Evolutionary conservation across 2,113 vertebrate genomes (phyloP).

Genomic region (Colius striatus): DNA sequence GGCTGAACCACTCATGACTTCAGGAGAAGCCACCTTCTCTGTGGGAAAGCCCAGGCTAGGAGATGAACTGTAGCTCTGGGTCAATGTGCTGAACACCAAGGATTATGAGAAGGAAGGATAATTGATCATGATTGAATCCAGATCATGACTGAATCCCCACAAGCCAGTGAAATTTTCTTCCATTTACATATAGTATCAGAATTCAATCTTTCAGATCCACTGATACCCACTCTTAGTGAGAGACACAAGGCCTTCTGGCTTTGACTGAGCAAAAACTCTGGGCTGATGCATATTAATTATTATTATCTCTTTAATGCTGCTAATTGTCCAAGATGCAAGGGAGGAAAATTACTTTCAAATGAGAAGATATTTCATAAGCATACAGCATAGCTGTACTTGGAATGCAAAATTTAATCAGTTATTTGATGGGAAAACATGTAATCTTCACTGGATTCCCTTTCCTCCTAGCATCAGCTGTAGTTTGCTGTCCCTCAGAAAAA

Average conservation of each 20-base stretch:
- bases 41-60: neutral
- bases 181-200: neutral
- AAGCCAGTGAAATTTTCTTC: neutral
- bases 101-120: neutral
- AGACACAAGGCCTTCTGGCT: neutral
- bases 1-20: neutral
- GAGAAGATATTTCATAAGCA: constrained; percentile 40
- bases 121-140: neutral
- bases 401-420: constrained; percentile 38
- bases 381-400: neutral
- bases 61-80: neutral
- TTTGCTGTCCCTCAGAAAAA: neutral
- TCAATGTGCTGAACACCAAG: neutral
- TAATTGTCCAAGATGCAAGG: constrained; percentile 23
- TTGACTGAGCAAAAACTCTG: neutral
- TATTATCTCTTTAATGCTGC: neutral
- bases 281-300: constrained; percentile 46
- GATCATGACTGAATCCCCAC: neutral
- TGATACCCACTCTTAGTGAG: neutral
- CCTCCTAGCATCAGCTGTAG: neutral
- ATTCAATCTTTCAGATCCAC: neutral
- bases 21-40: neutral
- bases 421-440: neutral
- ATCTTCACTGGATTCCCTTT: neutral
- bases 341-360: constrained; percentile 59